A percentile compares a stretch with the other conserved stretches of the same genome.
Conservation (phyloP, 2,113 vertebrate species). For the Poecilia latipinna region DNA sequence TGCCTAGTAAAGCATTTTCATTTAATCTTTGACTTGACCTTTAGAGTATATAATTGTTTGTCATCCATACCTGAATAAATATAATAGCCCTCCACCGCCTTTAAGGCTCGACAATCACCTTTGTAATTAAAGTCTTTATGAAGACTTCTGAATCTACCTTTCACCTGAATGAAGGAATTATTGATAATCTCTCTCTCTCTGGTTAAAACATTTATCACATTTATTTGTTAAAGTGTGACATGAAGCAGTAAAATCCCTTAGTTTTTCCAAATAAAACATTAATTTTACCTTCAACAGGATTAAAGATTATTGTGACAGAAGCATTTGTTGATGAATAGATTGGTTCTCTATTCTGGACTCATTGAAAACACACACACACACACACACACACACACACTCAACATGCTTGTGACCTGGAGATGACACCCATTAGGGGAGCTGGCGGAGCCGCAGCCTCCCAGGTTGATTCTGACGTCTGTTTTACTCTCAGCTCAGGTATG, state of each 20-base stretch:
- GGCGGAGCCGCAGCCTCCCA: slow-evolving; percentile 23
- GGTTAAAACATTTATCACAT: background rate
- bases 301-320: background rate
- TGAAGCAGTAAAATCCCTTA: too few relatives aligned
- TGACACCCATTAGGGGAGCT: slow-evolving; percentile 51
- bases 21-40: background rate
- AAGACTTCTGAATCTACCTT: background rate
- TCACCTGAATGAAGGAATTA: too few relatives aligned
- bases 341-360: background rate
- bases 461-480: slow-evolving; percentile 49
- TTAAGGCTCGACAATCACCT: background rate
- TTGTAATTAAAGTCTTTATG: background rate
- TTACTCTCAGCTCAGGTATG: slow-evolving; percentile 60
- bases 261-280: background rate
- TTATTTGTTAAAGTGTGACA: too few relatives aligned
- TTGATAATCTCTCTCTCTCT: background rate
- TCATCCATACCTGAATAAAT: background rate
- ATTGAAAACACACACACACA: background rate
- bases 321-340: background rate
- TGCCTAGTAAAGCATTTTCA: background rate
- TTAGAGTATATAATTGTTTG: background rate
- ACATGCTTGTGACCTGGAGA: slow-evolving; percentile 39
- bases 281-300: background rate
- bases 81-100: background rate
- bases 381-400: background rate